Base-by-base conservation (phyloP, 2,797 vertebrate species). In the Lepilemur ruficaudatus region DNA sequence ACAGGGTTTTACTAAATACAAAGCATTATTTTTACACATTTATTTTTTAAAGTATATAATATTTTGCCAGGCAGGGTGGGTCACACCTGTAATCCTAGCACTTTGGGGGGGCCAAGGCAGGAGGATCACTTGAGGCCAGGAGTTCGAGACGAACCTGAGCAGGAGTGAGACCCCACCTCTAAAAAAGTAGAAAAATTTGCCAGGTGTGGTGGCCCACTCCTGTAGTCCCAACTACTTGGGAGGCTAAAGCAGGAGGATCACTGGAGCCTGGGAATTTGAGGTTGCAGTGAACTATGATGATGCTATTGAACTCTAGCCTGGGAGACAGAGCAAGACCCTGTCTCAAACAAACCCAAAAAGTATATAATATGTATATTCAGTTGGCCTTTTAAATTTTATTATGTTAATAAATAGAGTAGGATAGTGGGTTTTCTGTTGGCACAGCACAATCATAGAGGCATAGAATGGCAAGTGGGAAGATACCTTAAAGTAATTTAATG, bases 341-440 rank as follows among this genome's bases (percentile, higher is more conserved):
- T 65, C 32, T n/a, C 32, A 4, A n/a, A 18, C n/a, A n/a, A 65
- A n/a, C 17, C 17, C 7, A n/a, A 65, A 32, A 59, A 25, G 23
- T 48, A 30, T 78, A 3, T 35, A 59, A 6, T 83, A 50, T 55
- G 50, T 80, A 72, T 61, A 78, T 82, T 91, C 38, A 13, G 0
- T 25, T 59, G 83, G 41, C 80, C 89, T 96, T 92, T 85, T 85
- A 81, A 41, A 92, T 20, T 90, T 38, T 61, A 38, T 70, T 55
- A 41, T 83, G 95, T 87, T 83, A 78, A 30, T 76, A 57, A 82
- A 1, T 52, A 65, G 48, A 65, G 41, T 83, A 23, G 61, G 48
- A 3, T 88, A n/a, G 32, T 65, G 63, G n/a, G 1, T 90, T 90
- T 90, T 87, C 35, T 78, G 13, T 65, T 65, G 69, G 18, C 7